Base-by-base conservation (phyloP, 1,140 invertebrate genomes). In the Leptinotarsa texana region DNA sequence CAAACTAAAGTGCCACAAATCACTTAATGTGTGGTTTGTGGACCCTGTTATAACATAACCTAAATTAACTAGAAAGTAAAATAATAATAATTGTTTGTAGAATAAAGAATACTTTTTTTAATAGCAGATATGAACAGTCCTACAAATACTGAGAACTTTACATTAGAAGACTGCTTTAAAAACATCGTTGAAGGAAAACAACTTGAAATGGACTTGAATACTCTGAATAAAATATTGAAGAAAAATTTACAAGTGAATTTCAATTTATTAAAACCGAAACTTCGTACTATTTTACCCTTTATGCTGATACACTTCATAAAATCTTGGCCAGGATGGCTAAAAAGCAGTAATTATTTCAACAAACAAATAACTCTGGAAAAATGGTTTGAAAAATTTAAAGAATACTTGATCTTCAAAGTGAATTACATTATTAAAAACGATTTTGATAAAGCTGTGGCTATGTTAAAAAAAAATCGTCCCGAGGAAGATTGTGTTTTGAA, bases 241-340 rank as follows among this genome's bases (percentile, higher is more conserved):
- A 75, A 70, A 49, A 75, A 76, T 57, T 68, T 80, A 42, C 51
- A 73, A 27, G 61, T 80, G 22, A 65, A 75, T 61, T 51, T 77
- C 18, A 51, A 73, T 63, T 17, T 4, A 22, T 74, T 79, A 27
- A 66, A 78, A 8, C 51, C 73, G 6, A 69, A 68, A 49, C 22
- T 78, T 13, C 68, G 8, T 3, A 61, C 15, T 22, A 68, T 75
- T 68, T 63, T 79, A 51, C 78, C 78, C 5, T 79, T 78, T 68
- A 74, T 79, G 65, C 48, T 80, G 8, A 72, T 80, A 15, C 72
- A 74, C 68, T 79, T 78, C 57, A 77, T 78, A 42, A 80, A 77
- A 66, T 71, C 51, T 15, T 80, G 79, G 79, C 79, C 79, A 33
- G 79, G 79, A 13, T 80, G 79, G 79, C 68, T 74, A 51, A 77